A percentile compares a stretch with the other conserved stretches of the same genome.
Conservation (phyloP, 2,113 vertebrate genomes). For the Stomatorhinus ivindoensis region DNA sequence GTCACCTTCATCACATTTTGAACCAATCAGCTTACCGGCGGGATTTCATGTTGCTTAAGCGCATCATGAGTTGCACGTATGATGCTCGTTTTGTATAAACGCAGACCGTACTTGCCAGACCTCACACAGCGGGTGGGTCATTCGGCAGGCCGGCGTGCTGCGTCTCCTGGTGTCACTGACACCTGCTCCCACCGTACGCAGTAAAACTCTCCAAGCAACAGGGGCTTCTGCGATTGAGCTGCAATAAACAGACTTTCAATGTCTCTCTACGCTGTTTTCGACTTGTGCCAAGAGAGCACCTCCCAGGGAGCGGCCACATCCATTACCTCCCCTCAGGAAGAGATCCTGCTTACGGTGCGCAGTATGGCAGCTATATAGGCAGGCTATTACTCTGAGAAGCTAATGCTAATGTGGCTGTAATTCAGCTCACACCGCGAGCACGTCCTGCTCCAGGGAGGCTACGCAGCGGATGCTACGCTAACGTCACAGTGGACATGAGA, state of each 20-base stretch:
- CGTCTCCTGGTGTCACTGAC: background rate
- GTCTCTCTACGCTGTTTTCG: background rate
- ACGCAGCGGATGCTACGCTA: background rate
- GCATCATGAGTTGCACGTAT: background rate
- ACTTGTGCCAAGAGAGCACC: background rate
- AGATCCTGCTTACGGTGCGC: background rate
- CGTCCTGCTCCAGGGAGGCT: background rate
- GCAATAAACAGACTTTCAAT: background rate
- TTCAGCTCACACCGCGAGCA: background rate
- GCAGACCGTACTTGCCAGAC: background rate
- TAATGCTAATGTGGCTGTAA: background rate
- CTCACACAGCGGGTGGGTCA: background rate
- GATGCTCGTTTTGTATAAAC: background rate
- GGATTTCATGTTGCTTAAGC: background rate
- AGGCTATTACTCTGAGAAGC: background rate
- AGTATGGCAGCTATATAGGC: background rate
- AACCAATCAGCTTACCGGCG: background rate
- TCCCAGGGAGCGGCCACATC: background rate
- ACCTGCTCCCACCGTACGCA: background rate
- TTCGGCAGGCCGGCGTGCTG: background rate
- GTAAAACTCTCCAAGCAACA: background rate
- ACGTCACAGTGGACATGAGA: background rate
- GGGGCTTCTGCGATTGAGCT: background rate
- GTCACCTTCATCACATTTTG: background rate
- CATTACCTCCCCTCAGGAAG: background rate